Evolutionary conservation across 1,140 invertebrate species (phyloP).

Genomic region (Drosophila willistoni): DNA sequence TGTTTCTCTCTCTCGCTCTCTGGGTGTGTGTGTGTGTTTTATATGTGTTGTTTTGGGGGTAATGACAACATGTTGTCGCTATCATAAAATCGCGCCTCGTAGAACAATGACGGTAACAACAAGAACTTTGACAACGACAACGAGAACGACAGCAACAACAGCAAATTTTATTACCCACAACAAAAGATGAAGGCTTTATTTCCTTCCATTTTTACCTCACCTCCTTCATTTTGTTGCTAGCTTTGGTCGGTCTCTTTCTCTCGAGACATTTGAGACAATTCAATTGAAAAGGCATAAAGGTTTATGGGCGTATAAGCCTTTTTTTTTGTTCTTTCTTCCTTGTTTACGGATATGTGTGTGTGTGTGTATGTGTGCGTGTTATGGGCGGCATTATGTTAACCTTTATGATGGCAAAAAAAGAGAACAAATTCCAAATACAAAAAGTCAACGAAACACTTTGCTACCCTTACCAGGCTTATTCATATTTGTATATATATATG

Average conservation of each 20-base stretch:
- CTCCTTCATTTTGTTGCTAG: background rate
- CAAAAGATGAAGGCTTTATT: slow-evolving; percentile 23
- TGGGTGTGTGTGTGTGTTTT: background rate
- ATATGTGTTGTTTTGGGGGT: slow-evolving; percentile 1
- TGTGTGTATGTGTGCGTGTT: slow-evolving; percentile 50
- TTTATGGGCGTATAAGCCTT: slow-evolving; percentile 63
- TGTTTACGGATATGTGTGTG: background rate
- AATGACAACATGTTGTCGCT: slow-evolving; percentile 36
- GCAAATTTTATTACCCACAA: slow-evolving; percentile 57
- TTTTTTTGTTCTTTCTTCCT: slow-evolving; percentile 37
- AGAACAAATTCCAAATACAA: slow-evolving; percentile 7
- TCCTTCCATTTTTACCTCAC: background rate
- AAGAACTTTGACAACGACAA: background rate
- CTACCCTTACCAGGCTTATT: background rate
- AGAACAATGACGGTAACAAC: slow-evolving; percentile 44
- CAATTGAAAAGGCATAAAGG: slow-evolving; percentile 65
- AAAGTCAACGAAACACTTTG: background rate
- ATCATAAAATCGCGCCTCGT: slow-evolving; percentile 59
- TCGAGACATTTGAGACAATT: slow-evolving; percentile 49
- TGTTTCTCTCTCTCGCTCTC: background rate
- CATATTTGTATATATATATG: background rate
- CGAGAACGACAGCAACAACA: slow-evolving; percentile 36
- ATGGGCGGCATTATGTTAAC: slow-evolving; percentile 56
- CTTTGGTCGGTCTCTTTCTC: background rate
- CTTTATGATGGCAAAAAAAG: slow-evolving; percentile 44